Base-by-base conservation (phyloP, 2,113 vertebrate species). In the Aspiorhynchus laticeps region DNA sequence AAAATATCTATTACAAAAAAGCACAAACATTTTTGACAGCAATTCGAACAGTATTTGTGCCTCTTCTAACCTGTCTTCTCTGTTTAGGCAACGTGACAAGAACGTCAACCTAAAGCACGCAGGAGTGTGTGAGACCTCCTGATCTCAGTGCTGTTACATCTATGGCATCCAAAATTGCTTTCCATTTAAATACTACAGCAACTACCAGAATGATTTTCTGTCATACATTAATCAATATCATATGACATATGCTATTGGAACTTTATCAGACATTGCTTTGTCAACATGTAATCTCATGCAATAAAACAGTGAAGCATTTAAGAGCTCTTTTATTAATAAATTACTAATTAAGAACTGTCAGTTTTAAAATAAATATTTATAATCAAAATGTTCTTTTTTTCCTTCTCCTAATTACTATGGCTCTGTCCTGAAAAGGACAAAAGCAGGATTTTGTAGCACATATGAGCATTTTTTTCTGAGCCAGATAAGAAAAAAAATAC, bases 51-150 rank as follows among this genome's bases (percentile, higher is more conserved):
- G 12, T 38, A 10, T 41, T 41, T 67, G n/a, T 65, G 15, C 38
- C 5, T 28, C n/a, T 81, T 81, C 53, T 80, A 41, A 80, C 53
- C 15, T 8, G 2, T 80, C 59, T 80, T 82, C 9, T 83, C 56
- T 71, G 36, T 83, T 71, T 83, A 83, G 81, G 26, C 1, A 1
- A 0, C 41, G 19, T 48, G 1, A 21, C 41, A 26, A 8, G 63
- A 28, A 31, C 1, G 19, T 71, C 63, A 83, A 4, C 11, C 10
- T 83, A n/a, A 51, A 51, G 81, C 11, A 71, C 5, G 3, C n/a
- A 71, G 81, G 81, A 71, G 21, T 7, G 69, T 83, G 81, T 36
- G 17, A 71, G 19, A 3, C n/a, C 5, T 0, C 48, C 24, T 48
- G 15, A 82, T 14, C 26, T 10, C 9, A 31, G 15, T 69, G 61